Evolutionary conservation across 2,113 vertebrate genomes (phyloP), one percentile per base, ranked within the genome.

Genomic region (Boleophthalmus pectinirostris): DNA sequence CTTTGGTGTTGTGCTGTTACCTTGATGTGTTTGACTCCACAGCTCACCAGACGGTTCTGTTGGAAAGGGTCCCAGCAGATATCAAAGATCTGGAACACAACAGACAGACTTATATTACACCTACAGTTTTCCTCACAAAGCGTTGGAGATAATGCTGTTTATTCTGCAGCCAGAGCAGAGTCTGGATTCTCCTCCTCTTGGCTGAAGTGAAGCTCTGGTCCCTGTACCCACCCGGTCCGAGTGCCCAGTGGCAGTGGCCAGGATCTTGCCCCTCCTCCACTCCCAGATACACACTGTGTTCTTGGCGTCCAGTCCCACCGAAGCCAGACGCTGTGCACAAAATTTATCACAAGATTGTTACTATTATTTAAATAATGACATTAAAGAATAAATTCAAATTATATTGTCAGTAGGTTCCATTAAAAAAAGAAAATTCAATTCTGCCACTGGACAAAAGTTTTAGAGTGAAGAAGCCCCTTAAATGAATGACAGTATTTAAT

Each of bases 251-350:
- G 97, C 96, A 8, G 96, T 95, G 10, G 97, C 96, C 88, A 98
- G 91, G 61, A 97, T 92, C 84, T 94, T 96, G 75, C 97, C 97
- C 87, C 94, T 96, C 85, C 93, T 96, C 97, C 97, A 99, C 87
- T 99, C 97, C 97, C 97, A 98, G 77, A 99, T 93, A 74, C 96
- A 97, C 70, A 97, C 93, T 0, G 96, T 97, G 84, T 99, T 99
- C 91, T 97, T 99, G 92, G 97, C 96, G 90, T 99, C 97, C 72
- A 99, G 89, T 81, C 97, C 97, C 78, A 99, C 95, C 0, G 97
- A 99, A 21, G 95, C 96, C 76, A 99, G 91, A 49, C 94, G 93
- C 97, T 98, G 23, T 1, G 72, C 61, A 73, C 78, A 47, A 47
- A 46, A 29, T 61, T 57, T 54, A 18, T 21, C 15, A 20, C 5